Base-by-base conservation (phyloP, 2,888 invertebrate genomes). In the Steinernema hermaphroditum region DNA sequence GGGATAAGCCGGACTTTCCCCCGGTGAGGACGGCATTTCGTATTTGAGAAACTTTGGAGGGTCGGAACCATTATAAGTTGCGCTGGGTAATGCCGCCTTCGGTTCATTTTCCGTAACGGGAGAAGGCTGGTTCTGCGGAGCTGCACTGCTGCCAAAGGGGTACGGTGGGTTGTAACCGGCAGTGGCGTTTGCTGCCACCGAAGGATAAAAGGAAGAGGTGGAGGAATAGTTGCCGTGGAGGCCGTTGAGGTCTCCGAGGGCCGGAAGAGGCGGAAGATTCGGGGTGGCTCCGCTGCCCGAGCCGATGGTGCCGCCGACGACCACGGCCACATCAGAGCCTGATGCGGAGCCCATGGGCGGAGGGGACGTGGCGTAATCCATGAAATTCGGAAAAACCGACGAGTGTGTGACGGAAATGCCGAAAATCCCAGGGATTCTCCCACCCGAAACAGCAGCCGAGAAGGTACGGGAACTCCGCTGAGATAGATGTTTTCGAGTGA, bases 381-480 rank as follows among this genome's bases (percentile, higher is more conserved):
- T 62, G 16, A 62, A 62, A 62, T 62, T 62, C 62, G 62, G 62
- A 62, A 62, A 62, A 62, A 62, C 62, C 62, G 62, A 32, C 62
- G 29, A 29, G 62, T 62, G 62, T 62, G 62, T 32, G 62, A 62
- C 62, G 62, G 32, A 62, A 62, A 62, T 62, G 62, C 29, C 24
- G 62, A 62, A 62, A 62, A 62, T 62, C 62, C 62, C 62, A 62
- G 62, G 62, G 62, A 62, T 62, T 62, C 62, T 62, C 62, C 29
- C 62, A 62, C 62, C 62, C 29, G 32, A 62, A 29, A 62, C 62
- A 62, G 62, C 62, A 27, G 62, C 34, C 62, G 62, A 62, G 62
- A 62, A 62, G 62, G 62, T 62, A 62, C 62, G 62, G 34, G 62
- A 62, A 62, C 29, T 62, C 27, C 62, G 34, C 32, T 19, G 29